Conservation (phyloP, 1,140 invertebrate genomes). For the Vanessa atalanta region DNA sequence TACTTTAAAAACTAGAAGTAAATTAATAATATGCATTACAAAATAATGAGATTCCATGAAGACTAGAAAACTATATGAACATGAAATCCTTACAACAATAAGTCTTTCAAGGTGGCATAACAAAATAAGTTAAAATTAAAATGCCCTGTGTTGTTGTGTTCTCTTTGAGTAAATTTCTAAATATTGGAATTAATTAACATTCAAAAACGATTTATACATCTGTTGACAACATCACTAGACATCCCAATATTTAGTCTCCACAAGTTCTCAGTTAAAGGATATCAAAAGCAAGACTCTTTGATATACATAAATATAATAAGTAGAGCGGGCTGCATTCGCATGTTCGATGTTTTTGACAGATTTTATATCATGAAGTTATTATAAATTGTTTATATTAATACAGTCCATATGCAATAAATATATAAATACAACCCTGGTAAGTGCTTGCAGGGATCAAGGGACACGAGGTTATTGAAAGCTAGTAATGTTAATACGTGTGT, state of each 20-base stretch:
- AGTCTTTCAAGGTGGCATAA: constrained; percentile 78
- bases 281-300: constrained; percentile 56
- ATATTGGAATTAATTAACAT: constrained; percentile 77
- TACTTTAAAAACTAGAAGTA: constrained; percentile 41
- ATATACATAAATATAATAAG: constrained; percentile 39
- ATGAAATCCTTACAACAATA: constrained; percentile 79
- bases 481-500: constrained; percentile 59
- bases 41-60: constrained; percentile 79
- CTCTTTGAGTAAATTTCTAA: constrained; percentile 63
- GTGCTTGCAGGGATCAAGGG: constrained; percentile 75
- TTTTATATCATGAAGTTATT: constrained; percentile 41
- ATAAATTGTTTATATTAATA: constrained; percentile 43
- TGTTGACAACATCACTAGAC: constrained; percentile 65
- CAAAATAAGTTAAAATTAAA: constrained; percentile 71
- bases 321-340: constrained; percentile 49
- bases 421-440: constrained; percentile 69
- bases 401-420: constrained; percentile 57
- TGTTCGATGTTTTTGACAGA: constrained; percentile 31
- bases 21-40: constrained; percentile 64
- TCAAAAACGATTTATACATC: constrained; percentile 78
- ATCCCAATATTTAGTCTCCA: constrained; percentile 70
- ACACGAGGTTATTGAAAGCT: constrained; percentile 70
- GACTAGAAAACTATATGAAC: constrained; percentile 79
- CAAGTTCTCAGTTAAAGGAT: constrained; percentile 56
- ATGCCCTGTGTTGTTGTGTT: constrained; percentile 69